Evolutionary conservation across 1,140 invertebrate species (phyloP).

Genomic region (Drosophila murphyi): DNA sequence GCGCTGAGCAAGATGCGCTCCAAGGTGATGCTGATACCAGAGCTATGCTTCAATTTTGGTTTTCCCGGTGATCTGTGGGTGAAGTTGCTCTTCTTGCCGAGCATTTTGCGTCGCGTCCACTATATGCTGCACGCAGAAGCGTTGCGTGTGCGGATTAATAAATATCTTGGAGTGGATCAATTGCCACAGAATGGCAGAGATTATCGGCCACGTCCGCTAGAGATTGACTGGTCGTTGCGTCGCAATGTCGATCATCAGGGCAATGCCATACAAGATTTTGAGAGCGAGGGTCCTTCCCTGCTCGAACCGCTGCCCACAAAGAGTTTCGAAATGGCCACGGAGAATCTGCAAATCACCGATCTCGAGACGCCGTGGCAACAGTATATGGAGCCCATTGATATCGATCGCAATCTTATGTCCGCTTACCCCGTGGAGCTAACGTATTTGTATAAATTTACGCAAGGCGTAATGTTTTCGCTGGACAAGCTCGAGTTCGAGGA

Average conservation of each 20-base stretch:
- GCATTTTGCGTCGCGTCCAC: constrained; percentile 89
- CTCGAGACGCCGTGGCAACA: constrained; percentile 84
- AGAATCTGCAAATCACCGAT: constrained; percentile 48
- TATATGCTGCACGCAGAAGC: constrained; percentile 75
- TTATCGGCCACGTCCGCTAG: constrained; percentile 61
- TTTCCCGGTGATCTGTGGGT: constrained; percentile 96
- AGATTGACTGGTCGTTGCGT: constrained; percentile 66
- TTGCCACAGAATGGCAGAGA: constrained; percentile 36
- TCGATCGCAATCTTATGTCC: constrained; percentile 86
- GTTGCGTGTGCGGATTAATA: constrained; percentile 63
- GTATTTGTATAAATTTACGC: constrained; percentile 86
- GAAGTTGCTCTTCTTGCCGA: constrained; percentile 94
- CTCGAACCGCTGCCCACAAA: constrained; percentile 61
- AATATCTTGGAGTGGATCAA: constrained; percentile 50
- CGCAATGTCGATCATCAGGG: constrained; percentile 70
- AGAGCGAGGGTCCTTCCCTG: constrained; percentile 47
- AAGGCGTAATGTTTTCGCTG: constrained; percentile 24
- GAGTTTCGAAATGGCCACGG: constrained; percentile 29
- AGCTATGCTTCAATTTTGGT: constrained; percentile 93
- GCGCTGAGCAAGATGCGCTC: constrained; percentile 46
- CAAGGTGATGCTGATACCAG: constrained; percentile 90
- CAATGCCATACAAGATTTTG: constrained; percentile 53
- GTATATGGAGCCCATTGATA: constrained; percentile 88
- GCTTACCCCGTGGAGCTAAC: constrained; percentile 88
- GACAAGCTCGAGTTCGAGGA: constrained; percentile 54